Percentiles rank a stretch among this genome's conserved stretches.
Evolutionary conservation across 2,113 vertebrate genomes (phyloP).

Genomic region (Mohoua ochrocephala): DNA sequence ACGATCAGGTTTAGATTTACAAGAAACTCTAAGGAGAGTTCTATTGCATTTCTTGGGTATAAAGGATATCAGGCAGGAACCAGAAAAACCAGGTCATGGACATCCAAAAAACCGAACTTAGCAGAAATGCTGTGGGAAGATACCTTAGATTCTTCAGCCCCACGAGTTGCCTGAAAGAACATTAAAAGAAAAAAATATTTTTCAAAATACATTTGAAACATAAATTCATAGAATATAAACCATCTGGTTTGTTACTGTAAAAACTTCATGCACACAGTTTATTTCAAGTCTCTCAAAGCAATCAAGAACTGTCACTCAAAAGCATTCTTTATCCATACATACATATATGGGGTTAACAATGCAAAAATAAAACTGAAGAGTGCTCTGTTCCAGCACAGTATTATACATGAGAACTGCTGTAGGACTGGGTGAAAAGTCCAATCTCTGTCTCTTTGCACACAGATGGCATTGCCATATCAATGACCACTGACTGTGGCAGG

Average conservation of each 20-base stretch:
- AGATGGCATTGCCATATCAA: background rate
- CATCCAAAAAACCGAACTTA: slow-evolving; percentile 91
- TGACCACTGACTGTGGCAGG: background rate
- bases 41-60: background rate
- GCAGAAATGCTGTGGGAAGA: slow-evolving; percentile 78
- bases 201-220: background rate
- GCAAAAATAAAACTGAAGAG: background rate
- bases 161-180: slow-evolving; percentile 74
- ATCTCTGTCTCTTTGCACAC: background rate
- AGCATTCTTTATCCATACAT: background rate
- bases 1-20: background rate
- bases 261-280: background rate
- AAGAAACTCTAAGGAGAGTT: background rate
- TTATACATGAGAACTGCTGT: background rate
- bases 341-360: accelerated
- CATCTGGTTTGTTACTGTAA: background rate
- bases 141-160: slow-evolving; percentile 70
- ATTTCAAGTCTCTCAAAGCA: background rate
- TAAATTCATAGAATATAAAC: background rate
- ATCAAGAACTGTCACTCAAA: background rate
- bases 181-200: background rate
- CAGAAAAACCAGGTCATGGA: slow-evolving; percentile 87
- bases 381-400: background rate
- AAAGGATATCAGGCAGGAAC: slow-evolving; percentile 96
- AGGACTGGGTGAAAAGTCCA: background rate